These are phyloP conservation scores for Eupithecia centaureata DNA, from an alignment of 2,888 invertebrate species.

Conservation along the genomic window DNA sequence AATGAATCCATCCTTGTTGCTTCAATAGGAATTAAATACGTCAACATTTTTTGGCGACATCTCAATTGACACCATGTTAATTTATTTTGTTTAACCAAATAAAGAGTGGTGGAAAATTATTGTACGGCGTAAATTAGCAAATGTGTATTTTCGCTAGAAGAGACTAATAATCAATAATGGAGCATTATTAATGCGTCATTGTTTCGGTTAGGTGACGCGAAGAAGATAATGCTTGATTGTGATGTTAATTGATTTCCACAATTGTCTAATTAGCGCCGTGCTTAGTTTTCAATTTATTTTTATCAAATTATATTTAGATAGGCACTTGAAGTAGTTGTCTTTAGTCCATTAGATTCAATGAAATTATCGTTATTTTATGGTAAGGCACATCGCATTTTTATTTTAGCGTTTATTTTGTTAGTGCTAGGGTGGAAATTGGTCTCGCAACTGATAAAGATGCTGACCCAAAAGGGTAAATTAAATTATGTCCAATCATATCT, in stretches of 20 bases:
- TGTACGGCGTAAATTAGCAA: conserved; percentile 6
- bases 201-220: not conserved
- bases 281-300: conserved; percentile 25
- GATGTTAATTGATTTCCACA: not conserved
- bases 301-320: conserved; percentile 29
- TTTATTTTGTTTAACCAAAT: conserved; percentile 44
- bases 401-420: conserved; percentile 29
- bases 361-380: conserved; percentile 31
- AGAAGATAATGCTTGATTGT: not conserved
- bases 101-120: conserved; percentile 14
- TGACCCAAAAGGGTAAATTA: conserved; percentile 45
- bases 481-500: conserved; percentile 43
- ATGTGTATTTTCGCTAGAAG: not conserved
- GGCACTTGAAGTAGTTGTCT: conserved; percentile 26
- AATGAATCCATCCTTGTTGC: too few species aligned
- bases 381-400: conserved; percentile 36
- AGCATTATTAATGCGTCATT: not conserved
- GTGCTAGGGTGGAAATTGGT: conserved; percentile 27
- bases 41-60: too few species aligned
- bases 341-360: conserved; percentile 35
- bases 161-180: too few species aligned
- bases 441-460: conserved; percentile 24
- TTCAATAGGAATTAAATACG: too few species aligned
- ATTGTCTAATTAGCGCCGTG: not conserved
- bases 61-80: too few species aligned